A percentile compares a stretch with the other conserved stretches of the same genome.
Evolutionary conservation across 2,113 vertebrate genomes (phyloP).

Genomic region (Sinocyclocheilus rhinocerous): DNA sequence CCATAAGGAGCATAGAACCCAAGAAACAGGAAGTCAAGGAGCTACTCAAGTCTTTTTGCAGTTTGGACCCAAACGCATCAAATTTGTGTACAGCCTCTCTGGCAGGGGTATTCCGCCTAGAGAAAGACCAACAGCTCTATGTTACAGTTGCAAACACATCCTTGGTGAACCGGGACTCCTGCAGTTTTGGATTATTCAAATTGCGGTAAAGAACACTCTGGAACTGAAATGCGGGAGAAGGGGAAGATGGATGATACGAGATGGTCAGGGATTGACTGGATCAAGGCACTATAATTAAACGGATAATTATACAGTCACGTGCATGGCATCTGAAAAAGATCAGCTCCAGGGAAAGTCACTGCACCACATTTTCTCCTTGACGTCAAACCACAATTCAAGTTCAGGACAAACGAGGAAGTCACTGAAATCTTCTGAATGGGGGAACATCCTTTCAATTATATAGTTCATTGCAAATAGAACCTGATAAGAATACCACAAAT

Average conservation of each 20-base stretch:
- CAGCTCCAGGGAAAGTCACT: neutral
- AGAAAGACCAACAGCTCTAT: slow-evolving; percentile 77
- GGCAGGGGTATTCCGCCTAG: slow-evolving; percentile 78
- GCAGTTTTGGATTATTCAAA: slow-evolving; percentile 88
- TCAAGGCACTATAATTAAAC: neutral
- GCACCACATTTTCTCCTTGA: too few relatives aligned
- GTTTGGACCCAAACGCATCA: slow-evolving; percentile 42
- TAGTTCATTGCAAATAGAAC: neutral
- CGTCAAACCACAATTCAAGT: neutral
- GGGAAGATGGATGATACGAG: neutral
- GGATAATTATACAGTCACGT: neutral
- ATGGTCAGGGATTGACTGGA: slow-evolving; percentile 18
- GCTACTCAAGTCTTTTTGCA: slow-evolving; percentile 79
- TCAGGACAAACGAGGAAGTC: neutral
- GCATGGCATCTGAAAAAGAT: too few relatives aligned
- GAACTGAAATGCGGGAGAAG: neutral
- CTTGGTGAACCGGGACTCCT: slow-evolving; percentile 74
- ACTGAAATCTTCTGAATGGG: neutral
- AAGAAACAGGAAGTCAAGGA: slow-evolving; percentile 45
- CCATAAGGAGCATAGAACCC: slow-evolving; percentile 51
- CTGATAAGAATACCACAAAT: neutral
- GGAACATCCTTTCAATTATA: neutral
- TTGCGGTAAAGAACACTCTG: slow-evolving; percentile 66
- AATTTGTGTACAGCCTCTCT: slow-evolving; percentile 77
- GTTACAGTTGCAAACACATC: slow-evolving; percentile 81